These are phyloP conservation scores for Atethmia centrago DNA, from an alignment of 2,888 invertebrate species.

Conservation along the genomic window DNA sequence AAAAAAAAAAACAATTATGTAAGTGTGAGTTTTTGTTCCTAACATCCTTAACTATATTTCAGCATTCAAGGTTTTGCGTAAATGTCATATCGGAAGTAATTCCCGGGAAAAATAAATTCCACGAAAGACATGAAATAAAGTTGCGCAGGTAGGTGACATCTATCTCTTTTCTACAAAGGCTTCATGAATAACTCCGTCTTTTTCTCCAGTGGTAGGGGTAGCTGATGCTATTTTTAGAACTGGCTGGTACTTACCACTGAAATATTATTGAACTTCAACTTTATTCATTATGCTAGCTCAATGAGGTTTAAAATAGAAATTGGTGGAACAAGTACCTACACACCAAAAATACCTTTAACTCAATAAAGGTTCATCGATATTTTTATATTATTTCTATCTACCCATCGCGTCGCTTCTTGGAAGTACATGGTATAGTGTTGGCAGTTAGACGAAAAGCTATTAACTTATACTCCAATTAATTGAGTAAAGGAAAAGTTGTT, in stretches of 20 bases:
- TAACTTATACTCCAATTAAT: constrained; percentile 33
- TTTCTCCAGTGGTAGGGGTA: constrained; percentile 71
- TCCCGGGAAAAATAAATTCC: constrained; percentile 26
- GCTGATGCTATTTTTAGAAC: constrained; percentile 78
- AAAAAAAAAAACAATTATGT: too few relatives aligned
- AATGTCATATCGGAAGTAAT: constrained; percentile 44
- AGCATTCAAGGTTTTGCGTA: not conserved
- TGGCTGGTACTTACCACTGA: constrained; percentile 62
- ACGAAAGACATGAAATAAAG: constrained; percentile 43
- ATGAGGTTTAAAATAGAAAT: constrained; percentile 45
- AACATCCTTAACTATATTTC: not conserved
- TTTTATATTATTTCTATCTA: not conserved
- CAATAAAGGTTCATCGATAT: constrained; percentile 10
- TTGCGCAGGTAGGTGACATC: constrained; percentile 45
- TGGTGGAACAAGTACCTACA: constrained; percentile 2
- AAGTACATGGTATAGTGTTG: constrained; percentile 20
- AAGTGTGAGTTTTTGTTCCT: too few relatives aligned
- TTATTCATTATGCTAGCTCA: constrained; percentile 44
- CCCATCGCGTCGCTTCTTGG: not conserved
- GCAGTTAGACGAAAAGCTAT: constrained; percentile 35
- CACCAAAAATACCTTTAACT: constrained; percentile 20
- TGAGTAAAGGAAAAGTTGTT: constrained; percentile 20
- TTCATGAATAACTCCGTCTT: constrained; percentile 57
- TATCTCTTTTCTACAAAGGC: constrained; percentile 37
- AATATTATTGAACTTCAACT: constrained; percentile 58